A percentile compares a stretch with the other conserved stretches of the same genome.
Evolutionary conservation across 2,113 vertebrate species (phyloP).

Genomic region (Anhinga rufa): DNA sequence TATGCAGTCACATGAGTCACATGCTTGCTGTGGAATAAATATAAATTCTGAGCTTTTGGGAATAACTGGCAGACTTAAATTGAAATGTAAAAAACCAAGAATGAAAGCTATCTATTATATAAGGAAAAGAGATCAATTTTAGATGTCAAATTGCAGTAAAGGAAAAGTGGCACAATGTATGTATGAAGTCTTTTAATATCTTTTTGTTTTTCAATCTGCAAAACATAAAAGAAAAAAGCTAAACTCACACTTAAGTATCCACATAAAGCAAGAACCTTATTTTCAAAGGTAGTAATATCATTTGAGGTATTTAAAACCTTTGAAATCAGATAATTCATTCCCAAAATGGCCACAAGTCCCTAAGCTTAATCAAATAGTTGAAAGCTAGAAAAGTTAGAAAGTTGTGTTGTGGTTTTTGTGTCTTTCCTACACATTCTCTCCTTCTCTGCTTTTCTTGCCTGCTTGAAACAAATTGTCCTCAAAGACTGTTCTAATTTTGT

Average conservation of each 20-base stretch:
- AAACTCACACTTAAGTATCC: background rate
- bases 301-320: background rate
- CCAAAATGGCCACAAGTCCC: background rate
- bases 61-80: background rate
- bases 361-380: background rate
- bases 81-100: background rate
- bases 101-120: background rate
- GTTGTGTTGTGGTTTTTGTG: background rate
- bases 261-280: background rate
- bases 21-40: slow-evolving; percentile 23
- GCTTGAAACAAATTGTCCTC: background rate
- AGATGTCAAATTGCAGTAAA: background rate
- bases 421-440: background rate
- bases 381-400: background rate
- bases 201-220: background rate
- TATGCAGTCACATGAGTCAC: background rate
- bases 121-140: background rate
- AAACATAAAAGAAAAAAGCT: background rate
- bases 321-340: background rate
- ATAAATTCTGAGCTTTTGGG: slow-evolving; percentile 3
- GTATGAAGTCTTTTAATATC: background rate
- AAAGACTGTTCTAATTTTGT: background rate
- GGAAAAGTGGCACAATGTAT: background rate
- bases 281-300: background rate
- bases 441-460: background rate